Base-by-base conservation (phyloP, 1,140 invertebrate species). In the Ceratoteleas bidentatus region DNA sequence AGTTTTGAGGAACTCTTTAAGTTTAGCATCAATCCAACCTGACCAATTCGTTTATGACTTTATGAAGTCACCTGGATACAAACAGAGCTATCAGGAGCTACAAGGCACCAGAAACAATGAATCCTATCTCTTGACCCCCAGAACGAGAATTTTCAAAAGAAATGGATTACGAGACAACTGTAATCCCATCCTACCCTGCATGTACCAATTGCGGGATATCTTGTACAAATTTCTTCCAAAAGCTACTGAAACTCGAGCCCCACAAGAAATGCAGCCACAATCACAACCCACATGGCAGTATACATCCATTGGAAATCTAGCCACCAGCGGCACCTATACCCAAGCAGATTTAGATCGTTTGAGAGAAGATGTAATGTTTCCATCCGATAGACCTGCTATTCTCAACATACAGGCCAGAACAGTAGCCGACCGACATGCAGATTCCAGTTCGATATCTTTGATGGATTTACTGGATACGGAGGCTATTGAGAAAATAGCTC, bases 21-120 rank as follows among this genome's bases (percentile, higher is more conserved):
- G 13, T 15, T 15, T 49, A 14, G 47, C 47, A 5, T 15, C 13
- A 5, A 13, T 15, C 13, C 3, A 14, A 3, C 47, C 47, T 7
- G 47, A 49, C 16, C 47, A 15, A 3, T 49, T 49, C 10, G 47
- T 15, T 6, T 49, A 15, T 9, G 16, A 49, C 9, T 49, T 15
- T 15, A 49, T 49, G 50, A 53, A 53, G 6, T 32, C 33, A 14
- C 38, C 38, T 9, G 57, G 57, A 2, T 60, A 45, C 11, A 45
- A 9, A 14, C 1, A 32, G 2, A 61, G 68, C 10, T 72, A 54
- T 16, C 33, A 38, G 2, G 34, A 61, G 47, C 9, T 72, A 0
- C 57, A 13, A 3, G 57, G 53, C 4, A 6, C 13, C 0, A 15
- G 13, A 6, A 3, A 3, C 10, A 14, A 3, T 3, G 11, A 36